Conservation (phyloP, 1,140 invertebrate species). For the Scaptomyza hsui region DNA sequence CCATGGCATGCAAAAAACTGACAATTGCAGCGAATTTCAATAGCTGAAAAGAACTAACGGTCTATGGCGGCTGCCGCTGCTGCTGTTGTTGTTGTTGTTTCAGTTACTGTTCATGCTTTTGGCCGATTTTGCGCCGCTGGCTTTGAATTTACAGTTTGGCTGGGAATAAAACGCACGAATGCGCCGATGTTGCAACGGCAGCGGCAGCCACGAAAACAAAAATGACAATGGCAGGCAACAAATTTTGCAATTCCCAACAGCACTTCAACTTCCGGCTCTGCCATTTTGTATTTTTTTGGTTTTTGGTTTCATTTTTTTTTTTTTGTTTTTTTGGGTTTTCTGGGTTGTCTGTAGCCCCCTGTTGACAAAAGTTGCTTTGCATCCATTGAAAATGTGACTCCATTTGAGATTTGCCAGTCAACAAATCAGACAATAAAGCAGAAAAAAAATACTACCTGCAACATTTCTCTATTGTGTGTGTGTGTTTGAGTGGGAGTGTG, state of each 20-base stretch:
- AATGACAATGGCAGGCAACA: slow-evolving; percentile 80
- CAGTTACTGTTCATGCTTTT: slow-evolving; percentile 33
- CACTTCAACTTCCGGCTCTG: slow-evolving; percentile 74
- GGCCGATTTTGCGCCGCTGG: slow-evolving; percentile 75
- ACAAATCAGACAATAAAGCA: slow-evolving; percentile 21
- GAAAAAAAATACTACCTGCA: slow-evolving; percentile 38
- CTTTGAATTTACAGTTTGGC: slow-evolving; percentile 75
- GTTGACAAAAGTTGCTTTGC: slow-evolving; percentile 63
- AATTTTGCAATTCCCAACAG: slow-evolving; percentile 80
- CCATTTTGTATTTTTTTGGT: slow-evolving; percentile 41
- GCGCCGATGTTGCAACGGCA: slow-evolving; percentile 36
- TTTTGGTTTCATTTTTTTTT: too few species aligned
- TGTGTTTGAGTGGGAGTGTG: slow-evolving; percentile 24
- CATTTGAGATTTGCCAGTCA: slow-evolving; percentile 70
- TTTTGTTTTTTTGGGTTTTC: not conserved
- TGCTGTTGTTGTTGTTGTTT: slow-evolving; percentile 17
- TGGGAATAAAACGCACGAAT: slow-evolving; percentile 79
- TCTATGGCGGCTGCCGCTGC: slow-evolving; percentile 20
- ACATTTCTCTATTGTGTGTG: slow-evolving; percentile 37
- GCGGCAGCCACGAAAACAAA: slow-evolving; percentile 62
- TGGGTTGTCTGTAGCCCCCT: not conserved
- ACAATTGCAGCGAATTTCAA: slow-evolving; percentile 69
- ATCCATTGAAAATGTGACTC: slow-evolving; percentile 77
- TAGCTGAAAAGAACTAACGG: slow-evolving; percentile 53
- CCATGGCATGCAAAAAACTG: slow-evolving; percentile 65